phyloP scores from a whole-genome alignment of 1,140 invertebrate species.

The Xylocopa sonorina region DNA sequence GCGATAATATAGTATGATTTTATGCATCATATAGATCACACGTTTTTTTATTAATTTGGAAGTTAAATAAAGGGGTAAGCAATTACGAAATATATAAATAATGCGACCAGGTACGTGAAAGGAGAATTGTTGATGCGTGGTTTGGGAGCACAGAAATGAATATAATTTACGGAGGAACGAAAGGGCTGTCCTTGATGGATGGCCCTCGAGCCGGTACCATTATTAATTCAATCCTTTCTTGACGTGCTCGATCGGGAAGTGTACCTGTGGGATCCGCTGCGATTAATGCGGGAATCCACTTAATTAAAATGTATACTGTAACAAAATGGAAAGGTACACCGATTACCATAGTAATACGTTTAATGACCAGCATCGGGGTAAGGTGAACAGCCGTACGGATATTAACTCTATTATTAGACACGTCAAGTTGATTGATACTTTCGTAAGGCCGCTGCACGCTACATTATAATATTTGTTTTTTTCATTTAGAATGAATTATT shows the following conservation, averaged over 20 bases:
- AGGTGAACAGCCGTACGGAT: slow-evolving; percentile 19
- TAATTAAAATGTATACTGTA: slow-evolving; percentile 53
- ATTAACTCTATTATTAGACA: slow-evolving; percentile 33
- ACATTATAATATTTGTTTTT: slow-evolving; percentile 30
- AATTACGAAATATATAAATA: too few relatives aligned
- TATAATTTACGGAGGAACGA: slow-evolving; percentile 17
- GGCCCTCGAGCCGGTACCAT: slow-evolving; percentile 11
- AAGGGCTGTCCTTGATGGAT: slow-evolving; percentile 23
- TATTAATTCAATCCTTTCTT: slow-evolving; percentile 54
- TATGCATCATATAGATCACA: too few relatives aligned
- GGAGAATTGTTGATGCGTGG: slow-evolving; percentile 7
- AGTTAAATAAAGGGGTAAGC: too few relatives aligned
- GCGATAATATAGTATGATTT: too few relatives aligned
- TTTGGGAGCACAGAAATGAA: neutral
- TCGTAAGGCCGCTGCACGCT: neutral
- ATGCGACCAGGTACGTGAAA: neutral
- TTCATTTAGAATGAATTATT: slow-evolving; percentile 24
- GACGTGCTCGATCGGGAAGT: neutral
- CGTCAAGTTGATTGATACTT: slow-evolving; percentile 9
- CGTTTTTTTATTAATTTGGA: too few relatives aligned
- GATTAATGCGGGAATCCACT: slow-evolving; percentile 37
- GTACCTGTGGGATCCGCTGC: slow-evolving; percentile 2
- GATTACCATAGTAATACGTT: slow-evolving; percentile 36
- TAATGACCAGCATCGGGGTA: slow-evolving; percentile 15
- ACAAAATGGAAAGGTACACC: slow-evolving; percentile 28